Evolutionary conservation across 2,797 vertebrate genomes (phyloP).

Genomic region (Oryzias dopingdopingensis): DNA sequence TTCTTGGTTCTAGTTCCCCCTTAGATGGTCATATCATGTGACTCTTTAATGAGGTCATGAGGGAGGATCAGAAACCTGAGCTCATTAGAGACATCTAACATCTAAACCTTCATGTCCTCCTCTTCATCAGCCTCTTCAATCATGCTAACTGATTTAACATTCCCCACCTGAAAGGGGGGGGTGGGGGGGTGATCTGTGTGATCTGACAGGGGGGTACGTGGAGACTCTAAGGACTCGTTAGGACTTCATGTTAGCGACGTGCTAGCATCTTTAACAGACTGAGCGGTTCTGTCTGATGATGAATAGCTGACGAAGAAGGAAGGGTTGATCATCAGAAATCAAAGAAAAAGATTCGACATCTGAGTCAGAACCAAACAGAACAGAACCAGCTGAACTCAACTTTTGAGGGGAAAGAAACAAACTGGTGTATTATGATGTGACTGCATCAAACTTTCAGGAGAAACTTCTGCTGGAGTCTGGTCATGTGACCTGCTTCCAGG

Average conservation of each 20-base stretch:
- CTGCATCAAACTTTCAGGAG: too few relatives aligned
- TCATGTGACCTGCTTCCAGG: too few relatives aligned
- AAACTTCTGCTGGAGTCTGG: too few relatives aligned
- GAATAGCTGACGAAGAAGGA: not conserved
- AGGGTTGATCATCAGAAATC: too few relatives aligned
- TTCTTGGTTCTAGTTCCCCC: not conserved
- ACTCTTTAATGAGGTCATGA: not conserved
- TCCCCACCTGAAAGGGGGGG: not conserved
- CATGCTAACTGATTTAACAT: conserved; percentile 1
- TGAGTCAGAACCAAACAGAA: too few relatives aligned
- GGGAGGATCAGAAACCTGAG: conserved; percentile 6
- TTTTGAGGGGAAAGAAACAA: too few relatives aligned
- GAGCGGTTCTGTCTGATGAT: not conserved
- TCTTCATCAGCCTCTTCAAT: conserved; percentile 13
- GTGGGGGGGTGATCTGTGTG: not conserved
- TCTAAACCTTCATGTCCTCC: conserved; percentile 1
- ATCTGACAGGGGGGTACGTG: not conserved
- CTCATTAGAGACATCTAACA: not conserved
- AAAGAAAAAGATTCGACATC: too few relatives aligned
- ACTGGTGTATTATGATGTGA: too few relatives aligned
- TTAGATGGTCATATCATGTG: not conserved
- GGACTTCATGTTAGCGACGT: not conserved
- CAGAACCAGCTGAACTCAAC: too few relatives aligned
- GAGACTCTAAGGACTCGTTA: not conserved
- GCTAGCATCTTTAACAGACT: not conserved